These are phyloP conservation scores for Phania funesta DNA, from an alignment of 2,888 invertebrate species.

Conservation along the genomic window DNA sequence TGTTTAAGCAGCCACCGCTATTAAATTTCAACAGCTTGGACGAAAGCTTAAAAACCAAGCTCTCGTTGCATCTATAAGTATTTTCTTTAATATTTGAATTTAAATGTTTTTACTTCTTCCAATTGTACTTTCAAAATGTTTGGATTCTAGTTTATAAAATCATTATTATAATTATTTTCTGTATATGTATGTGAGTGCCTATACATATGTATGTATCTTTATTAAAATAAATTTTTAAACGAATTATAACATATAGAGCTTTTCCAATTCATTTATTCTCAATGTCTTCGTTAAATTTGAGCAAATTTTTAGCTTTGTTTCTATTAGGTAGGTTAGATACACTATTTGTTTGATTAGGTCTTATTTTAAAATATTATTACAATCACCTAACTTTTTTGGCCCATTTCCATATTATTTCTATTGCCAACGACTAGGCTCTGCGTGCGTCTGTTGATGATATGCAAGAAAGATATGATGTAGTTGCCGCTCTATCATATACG, in stretches of 20 bases:
- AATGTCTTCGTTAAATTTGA: neutral
- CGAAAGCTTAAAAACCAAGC: constrained; percentile 13
- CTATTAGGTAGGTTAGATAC: neutral
- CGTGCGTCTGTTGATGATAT: constrained; percentile 84
- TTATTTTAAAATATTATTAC: constrained; percentile 63
- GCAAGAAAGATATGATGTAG: constrained; percentile 86
- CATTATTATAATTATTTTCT: constrained; percentile 16
- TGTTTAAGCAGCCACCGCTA: constrained; percentile 63
- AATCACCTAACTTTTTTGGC: constrained; percentile 79
- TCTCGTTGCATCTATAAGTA: constrained; percentile 1
- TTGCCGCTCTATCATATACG: constrained; percentile 86
- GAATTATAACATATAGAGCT: neutral
- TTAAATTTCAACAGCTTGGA: neutral
- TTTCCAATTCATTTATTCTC: neutral
- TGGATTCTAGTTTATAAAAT: constrained; percentile 24
- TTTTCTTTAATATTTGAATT: constrained; percentile 2
- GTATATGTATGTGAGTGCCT: constrained; percentile 2
- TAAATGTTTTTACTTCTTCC: neutral
- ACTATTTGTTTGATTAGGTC: constrained; percentile 55
- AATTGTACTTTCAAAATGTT: constrained; percentile 3
- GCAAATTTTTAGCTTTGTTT: neutral
- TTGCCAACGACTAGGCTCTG: constrained; percentile 75
- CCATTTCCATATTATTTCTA: constrained; percentile 76
- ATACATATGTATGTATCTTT: constrained; percentile 10
- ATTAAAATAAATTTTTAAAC: constrained; percentile 22